phyloP scores from a whole-genome alignment of 2,888 invertebrate species.

The Amorpha juglandis region DNA sequence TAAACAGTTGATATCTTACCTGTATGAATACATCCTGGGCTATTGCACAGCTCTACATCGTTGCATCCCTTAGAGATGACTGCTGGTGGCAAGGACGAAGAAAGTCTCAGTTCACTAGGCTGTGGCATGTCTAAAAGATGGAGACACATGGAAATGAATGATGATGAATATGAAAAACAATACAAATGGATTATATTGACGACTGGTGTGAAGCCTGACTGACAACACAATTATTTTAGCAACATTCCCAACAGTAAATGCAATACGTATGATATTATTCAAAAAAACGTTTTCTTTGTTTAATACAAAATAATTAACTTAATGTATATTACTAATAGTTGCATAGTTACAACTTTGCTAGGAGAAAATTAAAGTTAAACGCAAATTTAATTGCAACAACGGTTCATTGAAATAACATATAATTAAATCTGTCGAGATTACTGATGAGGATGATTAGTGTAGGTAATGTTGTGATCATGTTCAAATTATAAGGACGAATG shows the following conservation, averaged over 20 bases:
- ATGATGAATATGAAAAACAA: slow-evolving; percentile 8
- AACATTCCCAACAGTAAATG: background rate
- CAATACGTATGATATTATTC: background rate
- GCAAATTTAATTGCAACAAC: too few species aligned
- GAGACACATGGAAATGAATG: slow-evolving; percentile 39
- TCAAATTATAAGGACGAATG: background rate
- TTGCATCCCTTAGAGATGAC: slow-evolving; percentile 57
- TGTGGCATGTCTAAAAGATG: slow-evolving; percentile 75
- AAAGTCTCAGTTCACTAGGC: slow-evolving; percentile 76
- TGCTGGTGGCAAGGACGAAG: slow-evolving; percentile 70
- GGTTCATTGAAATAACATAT: too few species aligned
- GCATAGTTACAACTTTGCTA: too few species aligned
- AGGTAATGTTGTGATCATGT: background rate
- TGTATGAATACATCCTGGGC: slow-evolving; percentile 91
- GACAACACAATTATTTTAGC: background rate
- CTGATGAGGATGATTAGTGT: background rate
- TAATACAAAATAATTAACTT: too few species aligned
- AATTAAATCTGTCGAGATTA: too few species aligned
- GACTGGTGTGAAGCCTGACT: background rate
- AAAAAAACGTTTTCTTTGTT: too few species aligned
- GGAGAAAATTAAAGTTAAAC: too few species aligned
- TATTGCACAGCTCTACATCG: slow-evolving; percentile 85
- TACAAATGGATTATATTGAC: background rate
- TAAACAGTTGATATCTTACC: slow-evolving; percentile 68
- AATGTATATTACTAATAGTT: too few species aligned